These are phyloP conservation scores for Ptychoptera albimana DNA, from an alignment of 2,888 invertebrate species.

Conservation along the genomic window DNA sequence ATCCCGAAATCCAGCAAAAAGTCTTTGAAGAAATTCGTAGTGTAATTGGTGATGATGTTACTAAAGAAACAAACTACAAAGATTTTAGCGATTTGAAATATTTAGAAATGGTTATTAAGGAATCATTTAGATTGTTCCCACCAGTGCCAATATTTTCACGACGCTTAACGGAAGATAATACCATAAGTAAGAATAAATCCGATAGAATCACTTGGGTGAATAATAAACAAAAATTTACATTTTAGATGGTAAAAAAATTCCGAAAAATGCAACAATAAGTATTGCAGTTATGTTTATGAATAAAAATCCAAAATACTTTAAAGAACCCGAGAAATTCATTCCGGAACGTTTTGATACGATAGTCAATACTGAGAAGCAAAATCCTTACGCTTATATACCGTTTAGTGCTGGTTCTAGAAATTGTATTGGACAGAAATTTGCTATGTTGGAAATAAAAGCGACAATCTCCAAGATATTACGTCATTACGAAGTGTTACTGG, in stretches of 20 bases:
- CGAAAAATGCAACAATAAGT: slow-evolving; percentile 22
- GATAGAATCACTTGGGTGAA: not conserved
- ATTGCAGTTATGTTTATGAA: slow-evolving; percentile 21
- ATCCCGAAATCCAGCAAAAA: slow-evolving; percentile 20
- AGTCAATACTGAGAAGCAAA: slow-evolving; percentile 21
- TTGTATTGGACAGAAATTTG: slow-evolving; percentile 30
- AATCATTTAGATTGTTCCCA: slow-evolving; percentile 45
- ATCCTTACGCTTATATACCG: slow-evolving; percentile 27
- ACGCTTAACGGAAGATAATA: slow-evolving; percentile 33
- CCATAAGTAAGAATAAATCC: slow-evolving; percentile 32
- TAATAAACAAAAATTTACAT: not conserved
- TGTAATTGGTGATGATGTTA: slow-evolving; percentile 16
- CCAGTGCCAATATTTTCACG: slow-evolving; percentile 47
- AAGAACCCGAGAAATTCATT: slow-evolving; percentile 21
- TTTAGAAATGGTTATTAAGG: slow-evolving; percentile 49
- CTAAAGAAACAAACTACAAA: slow-evolving; percentile 10
- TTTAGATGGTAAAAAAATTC: slow-evolving; percentile 17
- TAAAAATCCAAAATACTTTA: slow-evolving; percentile 20
- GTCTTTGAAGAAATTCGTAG: slow-evolving; percentile 17
- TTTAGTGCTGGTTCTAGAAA: slow-evolving; percentile 30
- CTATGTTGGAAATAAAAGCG: slow-evolving; percentile 27
- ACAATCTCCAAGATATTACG: slow-evolving; percentile 24
- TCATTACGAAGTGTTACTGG: slow-evolving; percentile 21
- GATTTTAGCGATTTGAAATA: slow-evolving; percentile 19
- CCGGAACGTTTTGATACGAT: slow-evolving; percentile 27